Evolutionary conservation across 2,888 invertebrate species (phyloP), one percentile per base, ranked within the genome.

Genomic region (Troilus luridus): DNA sequence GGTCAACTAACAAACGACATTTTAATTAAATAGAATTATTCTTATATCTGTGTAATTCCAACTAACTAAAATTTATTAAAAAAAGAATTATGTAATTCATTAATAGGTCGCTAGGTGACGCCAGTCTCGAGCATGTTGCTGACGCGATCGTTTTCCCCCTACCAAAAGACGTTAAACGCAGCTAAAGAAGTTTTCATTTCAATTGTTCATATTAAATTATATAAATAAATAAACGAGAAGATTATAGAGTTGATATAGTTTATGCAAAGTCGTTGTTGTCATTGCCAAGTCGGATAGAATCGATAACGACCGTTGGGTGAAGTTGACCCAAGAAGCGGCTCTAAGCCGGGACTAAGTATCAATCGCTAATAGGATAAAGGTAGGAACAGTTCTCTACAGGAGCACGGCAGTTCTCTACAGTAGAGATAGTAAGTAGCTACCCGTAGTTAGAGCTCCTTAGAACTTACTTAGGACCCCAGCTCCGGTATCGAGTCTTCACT

Each of bases 401-500:
- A 17, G 24, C 3, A 14, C 24, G 10, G 24, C 11, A 27, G 24
- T 17, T 1, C 77, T 24, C 12, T 17, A 77, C 77, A n/a, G 27
- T 27, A 58, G n/a, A 56, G 85, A 81, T 56, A 85, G 85, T 21
- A 85, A 8, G 41, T 41, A 41, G n/a, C 6, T 1, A 56, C 3
- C 24, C 54, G 21, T 81, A 81, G 81, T 81, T 54, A 81, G 81
- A 56, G 85, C 85, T 85, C 56, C 85, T 85, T 85, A 85, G 85
- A 85, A 85, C 85, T 85, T 85, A 58, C 56, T 58, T n/a, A 54
- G 54, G 54, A 3, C 19, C 2, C 10, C n/a, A n/a, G 85, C 85
- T 85, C n/a, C 56, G n/a, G 56, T 85, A 85, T 56, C 85, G 85
- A 85, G 56, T 85, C 85, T 85, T 85, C 85, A 5, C 85, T 85